These are phyloP conservation scores for Onychomys arenicola DNA, from an alignment of 2,797 vertebrate genomes.

Conservation along the genomic window DNA sequence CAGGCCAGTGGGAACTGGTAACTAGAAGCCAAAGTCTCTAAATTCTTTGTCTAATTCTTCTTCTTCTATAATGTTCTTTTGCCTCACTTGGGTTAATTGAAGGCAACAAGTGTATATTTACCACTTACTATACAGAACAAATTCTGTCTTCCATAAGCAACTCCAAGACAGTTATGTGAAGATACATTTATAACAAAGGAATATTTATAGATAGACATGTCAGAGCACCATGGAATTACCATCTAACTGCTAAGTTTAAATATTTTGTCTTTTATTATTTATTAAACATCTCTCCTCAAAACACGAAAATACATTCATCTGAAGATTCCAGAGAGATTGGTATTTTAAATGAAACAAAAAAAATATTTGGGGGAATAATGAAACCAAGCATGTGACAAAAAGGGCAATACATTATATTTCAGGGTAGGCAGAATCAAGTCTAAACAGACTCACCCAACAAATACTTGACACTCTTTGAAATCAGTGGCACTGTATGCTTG, in stretches of 20 bases:
- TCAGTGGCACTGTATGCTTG: no score
- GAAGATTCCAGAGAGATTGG: not conserved
- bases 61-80: not conserved
- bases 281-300: not conserved
- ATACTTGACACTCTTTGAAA: not conserved
- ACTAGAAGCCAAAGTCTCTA: not conserved
- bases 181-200: slow-evolving; percentile 9
- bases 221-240: not conserved
- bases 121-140: not conserved
- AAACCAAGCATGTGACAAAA: not conserved
- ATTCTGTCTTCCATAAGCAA: not conserved
- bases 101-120: not conserved
- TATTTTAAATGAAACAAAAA: not conserved
- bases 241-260: not conserved
- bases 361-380: not conserved
- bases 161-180: not conserved
- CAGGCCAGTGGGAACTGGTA: not conserved
- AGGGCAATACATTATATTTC: not conserved
- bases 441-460: not conserved
- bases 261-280: not conserved
- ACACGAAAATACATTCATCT: not conserved
- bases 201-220: not conserved
- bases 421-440: not conserved
- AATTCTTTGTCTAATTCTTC: not conserved
- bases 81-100: not conserved